Base-by-base conservation (phyloP, 2,113 vertebrate genomes). In the Cyanistes caeruleus region DNA sequence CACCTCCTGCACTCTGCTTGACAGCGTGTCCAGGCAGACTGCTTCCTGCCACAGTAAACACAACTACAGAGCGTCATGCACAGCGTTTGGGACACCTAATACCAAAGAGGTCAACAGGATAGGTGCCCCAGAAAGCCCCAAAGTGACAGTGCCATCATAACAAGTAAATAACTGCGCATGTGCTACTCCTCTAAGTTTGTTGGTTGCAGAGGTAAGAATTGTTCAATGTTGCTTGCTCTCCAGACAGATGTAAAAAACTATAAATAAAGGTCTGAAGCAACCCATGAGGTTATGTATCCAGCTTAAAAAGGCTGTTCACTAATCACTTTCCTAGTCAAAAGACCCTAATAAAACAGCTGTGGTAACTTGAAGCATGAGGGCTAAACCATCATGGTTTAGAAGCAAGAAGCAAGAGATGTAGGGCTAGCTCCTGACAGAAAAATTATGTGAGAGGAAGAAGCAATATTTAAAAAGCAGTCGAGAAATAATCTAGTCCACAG, bases 11-110 rank as follows among this genome's bases (percentile, higher is more conserved):
- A 76, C 77, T 82, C 80, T 49, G 74, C 59, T 46, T 87, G 78
- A 90, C 58, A 86, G 41, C 5, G 0, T 49, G 46, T 80, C 78
- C 65, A 59, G 87, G 89, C 94, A 90, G 78, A 63, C 72, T 91
- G 68, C 84, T 93, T 96, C 83, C 95, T 90, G 82, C 37, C 67
- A 83, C 63, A 35, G 51, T 69, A 86, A 94, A 93, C 31, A 74
- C 78, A 82, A 87, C 85, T 69, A 87, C 72, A 74, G 37, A 83
- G n/a, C 16, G 4, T 68, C 65, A 46, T 5, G n/a, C 11, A 23
- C 13, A 51, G 51, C n/a, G 44, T 43, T 80, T 2, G 0, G 39
- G 63, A 16, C 84, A 76, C 82, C 48, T 81, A 30, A 84, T 18
- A 25, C 56, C 56, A 46, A 60, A 83, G 52, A 95, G 89, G 73